Evolutionary conservation across 64 coral and sea anemone species (phyloP).

Genomic region (Montipora cactus): DNA sequence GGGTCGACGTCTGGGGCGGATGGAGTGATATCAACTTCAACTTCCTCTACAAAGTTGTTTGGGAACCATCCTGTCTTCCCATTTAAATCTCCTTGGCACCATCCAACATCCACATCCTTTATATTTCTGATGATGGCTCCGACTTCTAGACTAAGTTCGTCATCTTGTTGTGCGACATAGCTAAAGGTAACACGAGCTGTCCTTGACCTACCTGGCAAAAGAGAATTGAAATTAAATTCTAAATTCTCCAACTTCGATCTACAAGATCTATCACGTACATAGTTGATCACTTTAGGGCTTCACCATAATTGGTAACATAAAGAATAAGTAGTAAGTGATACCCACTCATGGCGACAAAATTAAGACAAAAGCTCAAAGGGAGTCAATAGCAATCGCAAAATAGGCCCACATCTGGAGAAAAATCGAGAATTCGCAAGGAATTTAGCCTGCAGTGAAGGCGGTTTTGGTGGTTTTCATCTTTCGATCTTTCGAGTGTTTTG

Average conservation of each 20-base stretch:
- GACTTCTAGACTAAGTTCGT: constrained; percentile 68
- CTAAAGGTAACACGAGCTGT: constrained; percentile 80
- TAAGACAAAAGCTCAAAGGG: background rate
- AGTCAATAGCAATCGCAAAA: background rate
- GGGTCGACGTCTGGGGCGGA: background rate
- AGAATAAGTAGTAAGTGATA: background rate
- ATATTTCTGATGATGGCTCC: constrained; percentile 79
- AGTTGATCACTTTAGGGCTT: no score
- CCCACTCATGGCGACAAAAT: constrained; percentile 34
- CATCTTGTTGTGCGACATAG: constrained; percentile 54
- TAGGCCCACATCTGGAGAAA: constrained; percentile 16
- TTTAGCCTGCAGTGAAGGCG: background rate
- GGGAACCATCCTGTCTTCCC: constrained; percentile 85
- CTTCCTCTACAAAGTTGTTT: constrained; percentile 81
- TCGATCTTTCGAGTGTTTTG: no score
- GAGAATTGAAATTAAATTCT: background rate
- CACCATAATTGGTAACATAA: background rate
- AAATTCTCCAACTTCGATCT: no score
- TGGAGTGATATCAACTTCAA: constrained; percentile 38
- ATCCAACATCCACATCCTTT: constrained; percentile 76
- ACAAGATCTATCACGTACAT: no score
- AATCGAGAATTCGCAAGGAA: background rate
- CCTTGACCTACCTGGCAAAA: constrained; percentile 58
- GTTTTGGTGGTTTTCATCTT: no score
- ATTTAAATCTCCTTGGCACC: constrained; percentile 76